Evolutionary conservation across 2,888 invertebrate genomes (phyloP), one percentile per base, ranked within the genome.

Genomic region (Meandrusa payeni): DNA sequence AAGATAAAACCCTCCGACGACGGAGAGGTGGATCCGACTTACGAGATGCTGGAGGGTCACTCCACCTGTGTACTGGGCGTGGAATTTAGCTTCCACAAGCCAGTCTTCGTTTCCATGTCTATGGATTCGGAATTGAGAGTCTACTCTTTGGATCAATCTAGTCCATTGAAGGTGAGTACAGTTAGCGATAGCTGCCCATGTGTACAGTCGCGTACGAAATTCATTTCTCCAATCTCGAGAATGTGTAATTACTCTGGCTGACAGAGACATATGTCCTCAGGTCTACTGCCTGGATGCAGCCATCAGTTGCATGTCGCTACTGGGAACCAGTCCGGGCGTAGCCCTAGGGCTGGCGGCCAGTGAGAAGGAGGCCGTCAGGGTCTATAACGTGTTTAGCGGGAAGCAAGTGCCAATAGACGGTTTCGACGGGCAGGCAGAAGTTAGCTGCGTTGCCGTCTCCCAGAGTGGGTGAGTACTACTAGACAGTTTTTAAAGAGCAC

Each of bases 81-180:
- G 1, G 68, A 67, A 0, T 85, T 85, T 43, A 76, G 73, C 20
- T 48, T 47, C 1, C 76, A 80, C 32, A 70, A 64, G 41, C 71
- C 78, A 0, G 74, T 80, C 0, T 78, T 85, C 15, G 70, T 74
- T 0, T 77, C 85, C 0, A 56, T 82, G 2, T 77, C 82, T 0
- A 76, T 78, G 24, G 83, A 83, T 33, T 76, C 83, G 0, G 85
- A 85, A 51, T 23, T 85, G 13, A 57, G 80, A 2, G 49, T 87
- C 0, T 85, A 81, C 47, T 69, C 79, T 48, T 61, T 85, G 0
- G 63, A 61, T 4, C 81, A 80, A 45, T 40, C 53, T 0, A 57
- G 61, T 34, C 81, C 82, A 1, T 45, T 87, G 39, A 83, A 76
- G 72, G 86, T 81, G 43, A 54, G 53, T 41, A 17, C n/a, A n/a